phyloP scores from a whole-genome alignment of 2,888 invertebrate genomes.

The Pocota personata region DNA sequence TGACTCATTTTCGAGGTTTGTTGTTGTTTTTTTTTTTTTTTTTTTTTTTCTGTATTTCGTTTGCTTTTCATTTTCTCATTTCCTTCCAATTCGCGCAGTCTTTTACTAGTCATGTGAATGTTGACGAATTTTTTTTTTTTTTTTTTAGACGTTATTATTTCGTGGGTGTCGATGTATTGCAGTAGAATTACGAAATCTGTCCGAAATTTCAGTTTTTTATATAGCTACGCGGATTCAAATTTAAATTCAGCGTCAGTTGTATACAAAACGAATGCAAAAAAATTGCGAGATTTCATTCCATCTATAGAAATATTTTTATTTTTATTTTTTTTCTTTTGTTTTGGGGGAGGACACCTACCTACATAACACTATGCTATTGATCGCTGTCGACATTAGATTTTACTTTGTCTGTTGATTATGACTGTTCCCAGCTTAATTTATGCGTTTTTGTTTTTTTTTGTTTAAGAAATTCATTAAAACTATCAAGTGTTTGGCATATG shows the following conservation, averaged over 20 bases:
- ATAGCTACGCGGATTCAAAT: constrained; percentile 47
- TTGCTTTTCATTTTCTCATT: constrained; percentile 14
- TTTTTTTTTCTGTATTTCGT: constrained; percentile 23
- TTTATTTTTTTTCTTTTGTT: neutral
- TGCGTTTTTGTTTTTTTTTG: neutral
- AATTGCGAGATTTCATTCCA: constrained; percentile 17
- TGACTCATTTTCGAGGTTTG: constrained; percentile 52
- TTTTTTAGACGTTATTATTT: constrained; percentile 2
- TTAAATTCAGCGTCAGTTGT: constrained; percentile 23
- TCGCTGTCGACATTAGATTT: constrained; percentile 12
- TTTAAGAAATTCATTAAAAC: neutral
- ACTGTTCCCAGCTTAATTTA: constrained; percentile 11
- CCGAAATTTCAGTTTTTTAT: constrained; percentile 37
- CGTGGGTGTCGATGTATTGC: constrained; percentile 56
- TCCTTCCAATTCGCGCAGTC: constrained; percentile 48
- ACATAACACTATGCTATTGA: constrained; percentile 16
- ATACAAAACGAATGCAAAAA: constrained; percentile 10
- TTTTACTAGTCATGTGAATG: constrained; percentile 65
- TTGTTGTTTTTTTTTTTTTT: constrained; percentile 39
- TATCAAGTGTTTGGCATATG: neutral
- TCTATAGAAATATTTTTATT: neutral
- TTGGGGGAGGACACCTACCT: constrained; percentile 16
- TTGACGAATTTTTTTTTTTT: constrained; percentile 37
- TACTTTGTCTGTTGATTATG: constrained; percentile 3
- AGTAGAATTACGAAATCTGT: constrained; percentile 38